Conservation (phyloP, 2,888 invertebrate species). For the Cataglyphis albicans region DNA sequence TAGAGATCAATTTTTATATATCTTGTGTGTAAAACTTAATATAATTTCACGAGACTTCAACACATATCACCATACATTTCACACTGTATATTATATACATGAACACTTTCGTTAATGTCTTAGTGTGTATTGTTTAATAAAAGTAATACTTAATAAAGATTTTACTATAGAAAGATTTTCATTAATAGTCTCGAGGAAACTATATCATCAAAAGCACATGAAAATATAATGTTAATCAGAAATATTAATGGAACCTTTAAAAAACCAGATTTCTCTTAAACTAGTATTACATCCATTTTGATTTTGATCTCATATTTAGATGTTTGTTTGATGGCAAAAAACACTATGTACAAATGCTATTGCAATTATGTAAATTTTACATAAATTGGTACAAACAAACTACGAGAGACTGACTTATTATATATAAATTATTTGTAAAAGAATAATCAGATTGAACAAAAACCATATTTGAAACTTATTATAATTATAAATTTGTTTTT, state of each 20-base stretch:
- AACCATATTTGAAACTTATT: constrained; percentile 41
- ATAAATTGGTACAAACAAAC: constrained; percentile 14
- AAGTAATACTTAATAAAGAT: constrained; percentile 48
- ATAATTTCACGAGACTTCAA: constrained; percentile 61
- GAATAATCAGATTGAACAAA: constrained; percentile 25
- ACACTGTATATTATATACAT: constrained; percentile 60
- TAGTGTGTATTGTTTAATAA: constrained; percentile 38
- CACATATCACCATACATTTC: constrained; percentile 57
- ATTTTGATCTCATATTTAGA: constrained; percentile 6
- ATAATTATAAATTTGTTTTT: constrained; percentile 1
- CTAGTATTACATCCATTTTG: constrained; percentile 6
- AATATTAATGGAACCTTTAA: constrained; percentile 1
- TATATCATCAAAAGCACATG: not conserved
- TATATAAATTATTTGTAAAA: constrained; percentile 31
- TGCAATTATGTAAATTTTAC: not conserved
- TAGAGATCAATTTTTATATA: constrained; percentile 43
- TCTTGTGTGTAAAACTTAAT: constrained; percentile 53
- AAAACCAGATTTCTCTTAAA: not conserved
- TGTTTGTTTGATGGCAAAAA: constrained; percentile 38
- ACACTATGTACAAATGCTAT: constrained; percentile 23
- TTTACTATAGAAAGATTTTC: constrained; percentile 26
- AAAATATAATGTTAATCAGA: not conserved
- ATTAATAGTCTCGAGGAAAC: not conserved
- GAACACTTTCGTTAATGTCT: constrained; percentile 69
- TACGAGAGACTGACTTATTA: constrained; percentile 38